Evolutionary conservation across 2,797 vertebrate species (phyloP), one percentile per base, ranked within the genome.

Genomic region (Acomys russatus): DNA sequence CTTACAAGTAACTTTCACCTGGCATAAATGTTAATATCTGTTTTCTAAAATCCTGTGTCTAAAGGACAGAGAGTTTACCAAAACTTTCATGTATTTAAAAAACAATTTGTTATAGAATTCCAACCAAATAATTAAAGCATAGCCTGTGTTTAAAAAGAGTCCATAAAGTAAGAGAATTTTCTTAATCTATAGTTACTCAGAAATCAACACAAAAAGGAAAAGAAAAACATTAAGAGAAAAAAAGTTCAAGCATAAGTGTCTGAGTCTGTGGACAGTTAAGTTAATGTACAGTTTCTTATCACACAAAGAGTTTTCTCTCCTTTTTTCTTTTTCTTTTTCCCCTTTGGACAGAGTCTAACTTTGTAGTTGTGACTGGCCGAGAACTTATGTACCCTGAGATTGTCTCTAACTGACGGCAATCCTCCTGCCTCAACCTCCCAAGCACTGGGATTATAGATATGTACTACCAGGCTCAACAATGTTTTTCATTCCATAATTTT

Each of bases 401-500:
- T 9, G n/a, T 61, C 25, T 88, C 28, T n/a, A 44, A 49, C 1
- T 74, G 6, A 17, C n/a, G 15, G 25, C 10, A 63, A 49, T 76
- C 6, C 18, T 76, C 56, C 17, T 74, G 86, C 56, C 17, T 44
- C 59, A 63, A 56, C 25, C 17, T 88, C 35, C 17, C 17, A 63
- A 61, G 10, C 6, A 9, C 56, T 74, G 35, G 6, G 1, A 61
- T 56, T 59, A 56, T 8, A 88, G 70, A 30, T 17, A 33, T 3
- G 6, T 22, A 33, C 38, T 6, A 61, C 5, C 78, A 25, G 6
- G 17, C 3, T 30, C 86, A 76, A 44, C 0, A 44, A 70, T 68
- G 74, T 86, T 92, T 95, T 73, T 90, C 88, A 88, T 82, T 97
- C 59, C 44, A 6, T 92, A 97, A 93, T 82, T 88, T 94, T 71